Conservation (phyloP, 2,797 vertebrate species). For the Pristis pectinata region DNA sequence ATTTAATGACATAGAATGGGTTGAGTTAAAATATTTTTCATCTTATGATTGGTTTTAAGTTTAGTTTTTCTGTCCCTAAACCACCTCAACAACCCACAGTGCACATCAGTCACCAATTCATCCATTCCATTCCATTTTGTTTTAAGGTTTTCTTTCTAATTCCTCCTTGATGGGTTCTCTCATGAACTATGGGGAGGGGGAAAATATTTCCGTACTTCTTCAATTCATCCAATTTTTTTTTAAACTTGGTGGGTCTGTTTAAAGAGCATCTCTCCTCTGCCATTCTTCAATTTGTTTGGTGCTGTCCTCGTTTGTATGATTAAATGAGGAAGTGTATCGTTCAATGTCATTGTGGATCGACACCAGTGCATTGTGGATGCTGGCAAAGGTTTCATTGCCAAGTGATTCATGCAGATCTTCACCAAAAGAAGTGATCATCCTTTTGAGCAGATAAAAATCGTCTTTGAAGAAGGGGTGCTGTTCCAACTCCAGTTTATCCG, state of each 20-base stretch:
- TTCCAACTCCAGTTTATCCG: not conserved
- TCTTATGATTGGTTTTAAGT: not conserved
- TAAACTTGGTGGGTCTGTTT: no score
- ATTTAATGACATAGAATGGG: not conserved
- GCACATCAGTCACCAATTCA: no score
- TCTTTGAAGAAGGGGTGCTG: not conserved
- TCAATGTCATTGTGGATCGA: rapidly evolving
- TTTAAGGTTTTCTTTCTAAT: not conserved
- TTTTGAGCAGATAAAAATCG: rapidly evolving
- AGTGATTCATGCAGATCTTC: not conserved
- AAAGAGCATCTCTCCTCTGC: not conserved
- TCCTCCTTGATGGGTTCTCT: not conserved
- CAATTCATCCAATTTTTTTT: not conserved
- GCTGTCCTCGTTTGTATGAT: rapidly evolving
- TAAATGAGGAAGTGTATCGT: rapidly evolving
- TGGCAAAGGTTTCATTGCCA: not conserved
- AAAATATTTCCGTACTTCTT: not conserved
- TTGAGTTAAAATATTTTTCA: not conserved
- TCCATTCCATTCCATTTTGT: no score
- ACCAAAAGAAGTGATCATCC: no score
- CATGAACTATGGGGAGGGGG: no score
- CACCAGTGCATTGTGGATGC: not conserved
- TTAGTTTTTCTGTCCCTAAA: not conserved
- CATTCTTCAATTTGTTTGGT: not conserved
- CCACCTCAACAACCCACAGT: not conserved